Base-by-base conservation (phyloP, 1,140 invertebrate genomes). In the Pseudomyrmex flavicornis region DNA sequence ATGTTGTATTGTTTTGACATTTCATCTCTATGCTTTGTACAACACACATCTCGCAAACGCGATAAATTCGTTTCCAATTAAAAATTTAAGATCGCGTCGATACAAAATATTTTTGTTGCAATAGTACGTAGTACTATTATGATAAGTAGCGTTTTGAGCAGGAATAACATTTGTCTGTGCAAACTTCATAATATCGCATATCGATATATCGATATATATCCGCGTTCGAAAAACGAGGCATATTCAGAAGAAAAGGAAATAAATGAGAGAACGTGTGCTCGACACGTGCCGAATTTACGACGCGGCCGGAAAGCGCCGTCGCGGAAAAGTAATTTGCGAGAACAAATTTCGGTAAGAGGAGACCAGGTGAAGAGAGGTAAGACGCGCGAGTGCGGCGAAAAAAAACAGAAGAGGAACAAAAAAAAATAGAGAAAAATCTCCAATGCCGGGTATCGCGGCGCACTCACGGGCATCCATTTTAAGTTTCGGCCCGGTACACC, bases 401-500 rank as follows among this genome's bases (percentile, higher is more conserved):
- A 48, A 48, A 22, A 35, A 20, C 65, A 13, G 10, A 17, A 7
- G 26, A 13, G n/a, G 4, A n/a, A 9, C 7, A 44, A 44, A 46
- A 69, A 61, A 46, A 7, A 69, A 68, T 35, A 3, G 9, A 58
- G 13, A 15, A 77, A 77, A 69, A 77, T 69, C 35, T 50, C 69
- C 77, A 58, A 73, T 69, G 65, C 66, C 54, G 68, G 68, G 35
- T 73, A 72, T 82, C 68, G 58, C 69, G 68, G 58, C 77, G 56
- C 56, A 59, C 68, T 73, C 66, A 54, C 75, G 70, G 69, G 75
- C 85, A 87, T 87, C 63, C 68, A 77, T 84, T 84, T 86, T 68
- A 85, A 87, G 85, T 87, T 87, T 85, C 83, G 83, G 54, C 75
- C 70, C 56, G 56, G 44, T 79, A 62, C 66, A 83, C 69, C 69